These are phyloP conservation scores for Pristionchus maxplancki DNA, from an alignment of 2,888 invertebrate genomes.

Conservation along the genomic window DNA sequence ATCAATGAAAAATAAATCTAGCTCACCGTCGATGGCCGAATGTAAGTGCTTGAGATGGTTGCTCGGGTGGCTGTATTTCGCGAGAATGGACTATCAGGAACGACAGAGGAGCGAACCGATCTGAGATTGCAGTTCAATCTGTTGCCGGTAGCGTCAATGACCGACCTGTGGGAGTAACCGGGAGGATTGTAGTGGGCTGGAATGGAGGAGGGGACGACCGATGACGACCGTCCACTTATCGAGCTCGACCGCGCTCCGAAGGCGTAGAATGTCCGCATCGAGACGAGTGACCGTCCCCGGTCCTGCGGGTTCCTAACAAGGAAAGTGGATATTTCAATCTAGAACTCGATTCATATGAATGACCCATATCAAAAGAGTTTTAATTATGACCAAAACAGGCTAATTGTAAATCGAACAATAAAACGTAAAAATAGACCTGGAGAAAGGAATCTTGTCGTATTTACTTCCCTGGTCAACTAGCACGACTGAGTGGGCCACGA, in stretches of 20 bases:
- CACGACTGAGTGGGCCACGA: neutral
- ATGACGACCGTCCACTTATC: neutral
- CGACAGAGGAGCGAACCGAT: neutral
- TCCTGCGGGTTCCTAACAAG: slow-evolving; percentile 40
- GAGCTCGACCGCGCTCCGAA: slow-evolving; percentile 47
- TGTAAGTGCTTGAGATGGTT: neutral
- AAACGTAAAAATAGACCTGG: neutral
- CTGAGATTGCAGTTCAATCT: too few species aligned
- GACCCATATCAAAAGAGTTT: too few species aligned
- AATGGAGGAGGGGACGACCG: slow-evolving; percentile 18
- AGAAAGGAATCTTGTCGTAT: neutral
- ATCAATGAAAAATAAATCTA: neutral
- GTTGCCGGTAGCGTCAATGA: too few species aligned
- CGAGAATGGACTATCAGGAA: neutral
- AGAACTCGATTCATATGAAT: too few species aligned
- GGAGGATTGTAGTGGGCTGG: slow-evolving; percentile 42
- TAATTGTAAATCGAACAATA: neutral
- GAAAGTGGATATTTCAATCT: too few species aligned
- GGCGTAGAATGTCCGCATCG: slow-evolving; percentile 47
- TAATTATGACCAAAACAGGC: too few species aligned
- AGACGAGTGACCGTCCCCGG: slow-evolving; percentile 48
- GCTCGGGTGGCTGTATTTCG: neutral
- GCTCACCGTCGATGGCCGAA: neutral
- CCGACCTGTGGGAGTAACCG: slow-evolving; percentile 37
- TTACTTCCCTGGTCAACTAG: neutral